phyloP scores from a whole-genome alignment of 2,888 invertebrate genomes.

The Calameuta idolon region DNA sequence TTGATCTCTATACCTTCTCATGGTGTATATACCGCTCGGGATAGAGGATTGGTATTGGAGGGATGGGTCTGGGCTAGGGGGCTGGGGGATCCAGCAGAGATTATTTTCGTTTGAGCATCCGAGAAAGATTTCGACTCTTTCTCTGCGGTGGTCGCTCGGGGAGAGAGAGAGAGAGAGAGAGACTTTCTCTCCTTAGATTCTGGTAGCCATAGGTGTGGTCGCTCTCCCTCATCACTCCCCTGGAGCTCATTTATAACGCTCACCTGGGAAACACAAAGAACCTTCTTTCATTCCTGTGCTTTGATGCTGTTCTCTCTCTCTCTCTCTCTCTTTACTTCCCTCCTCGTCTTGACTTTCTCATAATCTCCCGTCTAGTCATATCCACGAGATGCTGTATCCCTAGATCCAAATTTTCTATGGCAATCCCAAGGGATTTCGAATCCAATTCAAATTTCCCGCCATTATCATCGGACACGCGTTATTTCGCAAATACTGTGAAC shows the following conservation, averaged over 20 bases:
- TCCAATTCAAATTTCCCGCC: no score
- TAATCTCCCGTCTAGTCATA: no score
- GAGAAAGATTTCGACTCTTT: slow-evolving; percentile 29
- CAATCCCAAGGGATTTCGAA: no score
- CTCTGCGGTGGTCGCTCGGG: slow-evolving; percentile 50
- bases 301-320: slow-evolving; percentile 45
- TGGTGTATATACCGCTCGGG: neutral
- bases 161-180: neutral
- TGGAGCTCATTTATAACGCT: slow-evolving; percentile 62
- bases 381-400: no score
- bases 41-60: neutral
- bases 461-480: no score
- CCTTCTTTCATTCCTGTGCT: slow-evolving; percentile 53
- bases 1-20: neutral
- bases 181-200: slow-evolving; percentile 37
- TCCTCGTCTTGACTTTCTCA: neutral
- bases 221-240: slow-evolving; percentile 32
- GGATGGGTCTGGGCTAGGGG: neutral
- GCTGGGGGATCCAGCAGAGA: slow-evolving; percentile 29
- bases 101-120: slow-evolving; percentile 42
- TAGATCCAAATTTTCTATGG: no score
- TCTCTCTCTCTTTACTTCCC: slow-evolving; percentile 13
- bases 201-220: slow-evolving; percentile 61
- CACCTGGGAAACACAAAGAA: slow-evolving; percentile 61
- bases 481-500: no score